phyloP scores from a whole-genome alignment of 2,113 vertebrate genomes.

The Triplophysa dalaica region DNA sequence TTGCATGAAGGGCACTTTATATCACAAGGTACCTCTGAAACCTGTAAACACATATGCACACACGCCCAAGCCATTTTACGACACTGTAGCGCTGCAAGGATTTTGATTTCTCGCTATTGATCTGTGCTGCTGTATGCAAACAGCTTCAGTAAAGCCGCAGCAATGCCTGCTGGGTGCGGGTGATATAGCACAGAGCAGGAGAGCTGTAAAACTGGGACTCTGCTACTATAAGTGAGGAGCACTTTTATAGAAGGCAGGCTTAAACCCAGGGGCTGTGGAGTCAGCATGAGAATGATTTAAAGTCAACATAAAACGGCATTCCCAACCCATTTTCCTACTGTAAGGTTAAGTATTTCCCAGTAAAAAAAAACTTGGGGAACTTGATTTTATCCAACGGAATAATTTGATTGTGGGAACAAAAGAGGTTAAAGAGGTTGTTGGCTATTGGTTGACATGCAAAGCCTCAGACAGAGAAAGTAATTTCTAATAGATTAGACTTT shows the following conservation, averaged over 20 bases:
- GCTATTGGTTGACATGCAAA: neutral
- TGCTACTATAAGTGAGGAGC: neutral
- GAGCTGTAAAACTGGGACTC: constrained; percentile 35
- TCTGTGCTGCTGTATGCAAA: constrained; percentile 41
- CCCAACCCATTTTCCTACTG: neutral
- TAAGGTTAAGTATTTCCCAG: neutral
- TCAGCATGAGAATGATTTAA: constrained; percentile 14
- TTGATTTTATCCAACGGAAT: neutral
- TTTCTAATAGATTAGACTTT: too few relatives aligned
- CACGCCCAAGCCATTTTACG: constrained; percentile 29
- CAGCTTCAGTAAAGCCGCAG: constrained; percentile 33
- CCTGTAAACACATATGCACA: constrained; percentile 10
- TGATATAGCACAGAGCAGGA: constrained; percentile 21
- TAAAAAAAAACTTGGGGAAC: neutral
- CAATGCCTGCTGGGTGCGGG: constrained; percentile 10
- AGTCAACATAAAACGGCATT: constrained; percentile 9
- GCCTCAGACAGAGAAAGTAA: neutral
- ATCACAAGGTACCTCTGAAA: neutral
- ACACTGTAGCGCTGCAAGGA: constrained; percentile 24
- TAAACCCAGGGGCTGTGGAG: neutral
- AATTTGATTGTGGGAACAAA: neutral
- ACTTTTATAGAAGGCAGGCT: constrained; percentile 20
- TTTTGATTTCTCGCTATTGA: constrained; percentile 40
- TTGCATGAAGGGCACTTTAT: neutral
- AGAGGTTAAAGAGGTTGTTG: neutral